Base-by-base conservation (phyloP, 1,140 invertebrate genomes). In the Lepidostoma basale region DNA sequence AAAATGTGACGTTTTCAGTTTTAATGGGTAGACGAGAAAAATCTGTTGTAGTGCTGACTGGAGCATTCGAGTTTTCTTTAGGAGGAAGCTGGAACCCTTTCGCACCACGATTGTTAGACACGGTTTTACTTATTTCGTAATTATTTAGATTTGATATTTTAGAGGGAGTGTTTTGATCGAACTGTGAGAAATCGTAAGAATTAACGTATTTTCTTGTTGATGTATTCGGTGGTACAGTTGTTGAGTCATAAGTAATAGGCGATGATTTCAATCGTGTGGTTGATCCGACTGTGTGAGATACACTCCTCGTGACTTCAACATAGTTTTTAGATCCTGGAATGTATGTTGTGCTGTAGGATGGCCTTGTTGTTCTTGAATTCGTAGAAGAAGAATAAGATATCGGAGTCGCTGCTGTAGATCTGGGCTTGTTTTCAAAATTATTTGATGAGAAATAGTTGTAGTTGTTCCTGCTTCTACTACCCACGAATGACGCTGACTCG, bases 401-500 rank as follows among this genome's bases (percentile, higher is more conserved):
- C 20, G 14, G 5, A 3, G 69, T 59, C 18, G 65, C 47, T 20
- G 14, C 58, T 3, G 62, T 72, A 10, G 70, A 67, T 59, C 58
- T 60, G n/a, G 39, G 5, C 47, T 58, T 66, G 28, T 63, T 69
- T 39, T 69, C 56, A 39, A 60, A 67, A 39, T 14, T 42, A 8
- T 49, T 65, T 10, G 54, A 66, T 28, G 49, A 64, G 28, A 56
- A 67, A 8, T 68, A 62, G 23, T 56, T 54, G 30, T 67, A 72
- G 20, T 66, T 67, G 49, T 67, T 69, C 76, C 62, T 83, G 81
- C 68, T 82, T 79, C 54, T 79, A n/a, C 79, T 87, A 23, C 87
- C 86, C 0, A 88, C 86, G 74, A 91, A 91, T 0, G 89, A 89
- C 0, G 89, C 88, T 1, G 88, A 89, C 77, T 93, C 92, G 1